These are phyloP conservation scores for Dipus sagitta DNA, from an alignment of 2,797 vertebrate genomes.

Conservation along the genomic window DNA sequence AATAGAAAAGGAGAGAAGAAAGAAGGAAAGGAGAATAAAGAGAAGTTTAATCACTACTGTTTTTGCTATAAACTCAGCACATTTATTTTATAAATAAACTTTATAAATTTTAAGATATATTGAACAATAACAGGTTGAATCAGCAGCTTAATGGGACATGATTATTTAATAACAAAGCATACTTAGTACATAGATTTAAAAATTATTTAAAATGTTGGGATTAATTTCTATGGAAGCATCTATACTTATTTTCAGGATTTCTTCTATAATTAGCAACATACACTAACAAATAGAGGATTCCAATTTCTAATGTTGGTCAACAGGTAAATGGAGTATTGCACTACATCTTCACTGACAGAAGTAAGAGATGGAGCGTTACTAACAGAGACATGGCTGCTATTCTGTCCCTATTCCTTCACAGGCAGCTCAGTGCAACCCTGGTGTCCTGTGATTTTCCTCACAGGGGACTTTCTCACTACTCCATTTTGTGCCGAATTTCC, in stretches of 20 bases:
- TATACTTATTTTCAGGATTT: neutral
- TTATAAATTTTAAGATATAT: constrained; percentile 21
- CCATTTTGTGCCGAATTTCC: neutral
- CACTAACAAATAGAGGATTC: neutral
- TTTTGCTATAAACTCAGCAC: constrained; percentile 14
- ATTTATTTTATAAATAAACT: neutral
- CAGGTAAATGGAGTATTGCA: neutral
- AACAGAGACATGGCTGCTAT: neutral
- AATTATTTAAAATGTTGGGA: constrained; percentile 16
- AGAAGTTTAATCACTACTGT: neutral
- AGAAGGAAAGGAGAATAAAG: constrained; percentile 10
- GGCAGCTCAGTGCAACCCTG: neutral
- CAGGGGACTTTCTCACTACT: neutral
- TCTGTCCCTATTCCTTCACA: neutral
- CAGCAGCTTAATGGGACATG: neutral
- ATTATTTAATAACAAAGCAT: constrained; percentile 16
- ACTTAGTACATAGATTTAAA: neutral
- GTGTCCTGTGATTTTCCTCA: neutral
- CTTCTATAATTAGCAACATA: neutral
- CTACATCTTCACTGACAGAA: neutral
- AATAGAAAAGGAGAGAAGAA: neutral
- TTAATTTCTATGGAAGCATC: neutral
- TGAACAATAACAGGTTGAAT: neutral
- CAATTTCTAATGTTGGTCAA: neutral
- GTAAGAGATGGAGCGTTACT: neutral